Conservation (phyloP, 2,113 vertebrate genomes). For the Rhombomys opimus region DNA sequence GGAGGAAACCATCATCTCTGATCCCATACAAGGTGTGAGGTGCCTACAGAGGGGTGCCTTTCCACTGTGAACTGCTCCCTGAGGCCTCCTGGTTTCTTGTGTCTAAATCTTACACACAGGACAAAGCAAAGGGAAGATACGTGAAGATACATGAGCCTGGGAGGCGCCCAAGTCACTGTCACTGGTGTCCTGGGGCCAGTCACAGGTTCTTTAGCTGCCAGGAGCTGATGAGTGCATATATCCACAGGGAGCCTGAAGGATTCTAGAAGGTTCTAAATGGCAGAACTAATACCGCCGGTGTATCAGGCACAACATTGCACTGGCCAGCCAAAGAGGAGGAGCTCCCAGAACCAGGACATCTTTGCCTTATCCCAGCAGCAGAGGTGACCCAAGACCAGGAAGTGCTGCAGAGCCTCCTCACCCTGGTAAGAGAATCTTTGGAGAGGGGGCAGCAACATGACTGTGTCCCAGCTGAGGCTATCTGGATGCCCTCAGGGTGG, state of each 20-base stretch:
- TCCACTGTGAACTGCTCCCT: background rate
- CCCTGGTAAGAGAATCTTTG: background rate
- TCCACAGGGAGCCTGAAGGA: background rate
- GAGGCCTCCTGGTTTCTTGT: background rate
- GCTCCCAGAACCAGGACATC: background rate
- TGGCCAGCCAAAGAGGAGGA: background rate
- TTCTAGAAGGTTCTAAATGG: constrained; percentile 13
- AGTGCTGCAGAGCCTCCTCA: too few relatives aligned
- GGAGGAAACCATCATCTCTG: background rate
- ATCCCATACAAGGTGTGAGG: background rate
- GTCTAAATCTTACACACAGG: background rate
- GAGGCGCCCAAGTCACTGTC: background rate
- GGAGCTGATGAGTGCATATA: background rate
- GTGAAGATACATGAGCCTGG: too few relatives aligned
- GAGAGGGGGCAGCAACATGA: background rate
- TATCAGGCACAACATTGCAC: too few relatives aligned
- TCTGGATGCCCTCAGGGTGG: background rate
- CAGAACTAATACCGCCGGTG: too few relatives aligned
- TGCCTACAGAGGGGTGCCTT: background rate
- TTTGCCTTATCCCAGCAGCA: background rate
- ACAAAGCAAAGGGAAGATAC: background rate
- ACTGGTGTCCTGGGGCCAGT: too few relatives aligned
- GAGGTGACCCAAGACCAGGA: background rate
- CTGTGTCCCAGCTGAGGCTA: background rate
- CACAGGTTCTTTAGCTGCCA: background rate